Base-by-base conservation (phyloP, 2,888 invertebrate species). In the Mycalesis mineus region DNA sequence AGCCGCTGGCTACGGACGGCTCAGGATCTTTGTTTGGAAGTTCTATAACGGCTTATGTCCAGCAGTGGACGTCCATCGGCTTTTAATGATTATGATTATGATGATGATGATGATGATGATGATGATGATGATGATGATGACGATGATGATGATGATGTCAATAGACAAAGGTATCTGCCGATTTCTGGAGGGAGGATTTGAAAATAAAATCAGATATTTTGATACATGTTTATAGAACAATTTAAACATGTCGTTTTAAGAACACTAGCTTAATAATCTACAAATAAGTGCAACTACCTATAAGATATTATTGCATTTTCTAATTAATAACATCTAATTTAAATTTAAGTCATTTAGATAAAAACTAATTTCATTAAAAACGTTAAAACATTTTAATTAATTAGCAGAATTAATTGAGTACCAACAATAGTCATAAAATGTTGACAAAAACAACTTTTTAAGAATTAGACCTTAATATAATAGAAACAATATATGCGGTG, bases 251-350 rank as follows among this genome's bases (percentile, higher is more conserved):
- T 42, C 5, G 13, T 33, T 56, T 39, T 41, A 48, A 42, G 49
- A 29, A 45, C 28, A 50, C 17, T 57, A 62, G 51, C 57, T 58
- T 61, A 57, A 55, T 49, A 13, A 59, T 57, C 80, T 84, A 85
- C 74, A 70, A 78, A 72, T 75, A 70, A 72, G 87, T 87, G 87
- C 87, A 82, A 68, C 87, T 88, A 88, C 87, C 85, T 85, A 87
- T 74, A 68, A 83, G 81, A 79, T 85, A 88, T 87, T 88, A 88
- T 88, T 88, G 88, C 88, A 76, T 82, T 77, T 67, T 71, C 82
- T 85, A 87, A 75, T 74, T 73, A 61, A 67, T 78, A 77, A 81
- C 73, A 68, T 72, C 84, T 84, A 84, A 71, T 77, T 74, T 73
- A 69, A 81, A 78, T 75, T 80, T 67, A 77, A 67, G 71, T 75